Evolutionary conservation across 2,888 invertebrate species (phyloP).

Genomic region (Lacanobia oleracea): DNA sequence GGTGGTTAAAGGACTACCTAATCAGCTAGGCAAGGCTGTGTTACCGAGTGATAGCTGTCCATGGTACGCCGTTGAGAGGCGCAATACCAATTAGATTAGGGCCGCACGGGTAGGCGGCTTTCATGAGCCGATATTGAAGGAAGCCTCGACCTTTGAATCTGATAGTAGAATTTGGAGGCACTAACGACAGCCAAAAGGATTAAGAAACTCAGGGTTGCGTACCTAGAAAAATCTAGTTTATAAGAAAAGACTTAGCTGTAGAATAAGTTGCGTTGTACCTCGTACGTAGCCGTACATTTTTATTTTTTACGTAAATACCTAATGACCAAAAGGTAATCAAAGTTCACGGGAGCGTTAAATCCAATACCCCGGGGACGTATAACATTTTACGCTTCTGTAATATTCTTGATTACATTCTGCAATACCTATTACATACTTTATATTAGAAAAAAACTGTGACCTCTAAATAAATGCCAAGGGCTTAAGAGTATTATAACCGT

Average conservation of each 20-base stretch:
- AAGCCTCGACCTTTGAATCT: background rate
- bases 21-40: too few species aligned
- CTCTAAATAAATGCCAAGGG: background rate
- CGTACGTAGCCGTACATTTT: background rate
- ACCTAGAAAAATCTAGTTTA: too few species aligned
- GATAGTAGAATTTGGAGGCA: background rate
- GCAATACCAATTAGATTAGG: too few species aligned
- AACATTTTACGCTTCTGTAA: constrained; percentile 15
- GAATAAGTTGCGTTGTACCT: background rate
- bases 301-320: background rate
- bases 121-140: too few species aligned
- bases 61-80: too few species aligned
- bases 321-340: constrained; percentile 8
- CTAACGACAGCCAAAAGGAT: background rate
- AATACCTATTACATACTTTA: constrained; percentile 9
- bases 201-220: too few species aligned
- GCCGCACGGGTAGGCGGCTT: too few species aligned
- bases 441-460: background rate
- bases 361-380: background rate
- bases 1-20: too few species aligned
- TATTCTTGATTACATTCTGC: constrained; percentile 5
- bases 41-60: too few species aligned
- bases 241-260: too few species aligned
- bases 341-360: constrained; percentile 40
- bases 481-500: background rate